Evolutionary conservation across 1,140 invertebrate species (phyloP), one percentile per base, ranked within the genome.

Genomic region (Bombus confusus): DNA sequence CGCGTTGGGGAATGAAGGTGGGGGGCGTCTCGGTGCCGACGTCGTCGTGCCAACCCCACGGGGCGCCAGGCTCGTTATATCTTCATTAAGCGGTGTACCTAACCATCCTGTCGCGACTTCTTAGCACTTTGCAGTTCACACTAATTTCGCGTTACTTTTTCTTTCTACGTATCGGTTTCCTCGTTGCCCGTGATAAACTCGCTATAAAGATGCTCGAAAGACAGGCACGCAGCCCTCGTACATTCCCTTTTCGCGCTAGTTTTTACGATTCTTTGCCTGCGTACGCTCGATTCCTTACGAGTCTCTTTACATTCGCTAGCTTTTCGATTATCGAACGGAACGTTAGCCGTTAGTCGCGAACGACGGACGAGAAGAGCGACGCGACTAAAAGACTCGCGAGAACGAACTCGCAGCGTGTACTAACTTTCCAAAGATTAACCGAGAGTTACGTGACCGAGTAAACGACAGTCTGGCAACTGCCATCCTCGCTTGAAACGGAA

Each of bases 61-160:
- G 86, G 88, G 86, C 86, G 74, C 87, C 86, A 74, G 80, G 77
- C 92, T 92, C 93, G 92, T 94, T 94, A 93, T 93, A 93, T 94
- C 93, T 94, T 94, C 93, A 94, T 94, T 94, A 94, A 92, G 88
- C 87, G 80, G 76, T 86, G 71, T 91, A 90, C 85, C 90, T 90
- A 88, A 91, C 89, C 87, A 81, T 83, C 86, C 86, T 87, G 84
- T 86, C 88, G 84, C 86, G 89, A 90, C 90, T 92, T 91, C 92
- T 91, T 90, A 91, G 91, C 88, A 86, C 87, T 83, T 85, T 76
- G 84, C 87, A 85, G 84, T 64, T 83, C 80, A 83, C 80, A 83
- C 85, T 86, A 91, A 90, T 87, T 90, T 80, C 80, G 82, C 85
- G 71, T 87, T 89, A 89, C 88, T 89, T 89, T 82, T 86, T 89